Conservation (phyloP, 37 sponge, comb jelly and placozoan species). For the Crambe crambe region DNA sequence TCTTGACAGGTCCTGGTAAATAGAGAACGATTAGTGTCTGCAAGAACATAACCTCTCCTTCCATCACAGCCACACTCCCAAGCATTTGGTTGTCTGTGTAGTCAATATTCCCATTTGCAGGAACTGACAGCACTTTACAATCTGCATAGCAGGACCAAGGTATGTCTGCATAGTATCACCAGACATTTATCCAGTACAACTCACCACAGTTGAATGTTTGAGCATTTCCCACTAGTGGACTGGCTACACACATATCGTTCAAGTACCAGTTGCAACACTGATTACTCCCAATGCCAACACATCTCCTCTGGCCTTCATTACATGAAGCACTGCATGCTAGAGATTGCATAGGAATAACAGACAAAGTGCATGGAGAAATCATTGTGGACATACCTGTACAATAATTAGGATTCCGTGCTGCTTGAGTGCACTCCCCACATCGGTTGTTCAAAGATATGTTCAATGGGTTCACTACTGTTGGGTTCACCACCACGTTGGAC, state of each 20-base stretch:
- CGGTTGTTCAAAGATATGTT: too few species aligned
- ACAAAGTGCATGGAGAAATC: too few species aligned
- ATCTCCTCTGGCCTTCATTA: neutral
- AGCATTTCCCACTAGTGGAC: neutral
- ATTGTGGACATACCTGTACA: too few species aligned
- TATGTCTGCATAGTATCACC: neutral
- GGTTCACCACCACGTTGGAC: too few species aligned
- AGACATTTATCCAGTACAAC: too few species aligned
- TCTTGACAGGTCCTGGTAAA: neutral
- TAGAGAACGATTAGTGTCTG: neutral
- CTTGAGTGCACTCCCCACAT: too few species aligned
- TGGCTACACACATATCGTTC: neutral
- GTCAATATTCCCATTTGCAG: neutral
- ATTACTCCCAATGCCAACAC: neutral
- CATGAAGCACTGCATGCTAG: neutral
- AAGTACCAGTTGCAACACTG: neutral
- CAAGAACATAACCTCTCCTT: neutral
- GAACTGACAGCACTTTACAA: neutral
- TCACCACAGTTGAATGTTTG: constrained; percentile 4
- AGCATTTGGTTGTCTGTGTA: neutral
- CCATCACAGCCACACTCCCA: neutral
- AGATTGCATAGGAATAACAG: too few species aligned
- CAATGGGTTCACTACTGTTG: neutral
- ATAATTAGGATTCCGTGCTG: too few species aligned
- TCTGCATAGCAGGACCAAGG: neutral